Evolutionary conservation across 2,888 invertebrate species (phyloP).

Genomic region (Electrophaes corylata): DNA sequence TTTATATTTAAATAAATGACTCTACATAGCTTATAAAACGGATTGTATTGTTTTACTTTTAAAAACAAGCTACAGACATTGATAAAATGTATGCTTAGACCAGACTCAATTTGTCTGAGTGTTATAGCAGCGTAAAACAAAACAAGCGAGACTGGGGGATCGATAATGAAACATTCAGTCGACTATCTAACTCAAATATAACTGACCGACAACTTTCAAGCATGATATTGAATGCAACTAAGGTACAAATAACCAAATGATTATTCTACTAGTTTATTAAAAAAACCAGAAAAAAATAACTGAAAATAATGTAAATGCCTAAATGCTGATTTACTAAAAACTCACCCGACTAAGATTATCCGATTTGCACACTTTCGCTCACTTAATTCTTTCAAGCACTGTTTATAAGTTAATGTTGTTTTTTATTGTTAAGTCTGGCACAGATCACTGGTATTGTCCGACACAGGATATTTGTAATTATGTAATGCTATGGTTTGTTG

Average conservation of each 20-base stretch:
- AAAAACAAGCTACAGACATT: neutral
- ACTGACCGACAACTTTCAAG: slow-evolving; percentile 31
- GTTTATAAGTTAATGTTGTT: neutral
- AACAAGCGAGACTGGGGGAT: slow-evolving; percentile 34
- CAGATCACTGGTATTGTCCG: slow-evolving; percentile 25
- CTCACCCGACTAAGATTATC: slow-evolving; percentile 18
- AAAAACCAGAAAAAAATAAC: neutral
- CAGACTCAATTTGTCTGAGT: slow-evolving; percentile 23
- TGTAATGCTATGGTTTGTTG: slow-evolving; percentile 56
- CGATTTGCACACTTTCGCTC: slow-evolving; percentile 16
- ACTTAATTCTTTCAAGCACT: slow-evolving; percentile 9
- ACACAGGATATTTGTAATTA: slow-evolving; percentile 45
- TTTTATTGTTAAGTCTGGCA: slow-evolving; percentile 14
- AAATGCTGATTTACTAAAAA: slow-evolving; percentile 11
- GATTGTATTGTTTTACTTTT: neutral
- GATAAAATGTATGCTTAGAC: slow-evolving; percentile 3
- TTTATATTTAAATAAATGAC: neutral
- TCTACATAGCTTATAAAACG: neutral
- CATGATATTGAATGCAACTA: slow-evolving; percentile 10
- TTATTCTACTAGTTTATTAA: neutral
- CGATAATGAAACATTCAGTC: slow-evolving; percentile 33
- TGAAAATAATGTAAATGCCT: neutral
- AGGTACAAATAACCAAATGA: neutral
- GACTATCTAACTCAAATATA: slow-evolving; percentile 34
- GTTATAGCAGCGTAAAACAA: slow-evolving; percentile 32